Percentiles rank a stretch among this genome's conserved stretches.
These are phyloP conservation scores for Solenopsis invicta DNA, from an alignment of 1,140 invertebrate species.

Conservation along the genomic window DNA sequence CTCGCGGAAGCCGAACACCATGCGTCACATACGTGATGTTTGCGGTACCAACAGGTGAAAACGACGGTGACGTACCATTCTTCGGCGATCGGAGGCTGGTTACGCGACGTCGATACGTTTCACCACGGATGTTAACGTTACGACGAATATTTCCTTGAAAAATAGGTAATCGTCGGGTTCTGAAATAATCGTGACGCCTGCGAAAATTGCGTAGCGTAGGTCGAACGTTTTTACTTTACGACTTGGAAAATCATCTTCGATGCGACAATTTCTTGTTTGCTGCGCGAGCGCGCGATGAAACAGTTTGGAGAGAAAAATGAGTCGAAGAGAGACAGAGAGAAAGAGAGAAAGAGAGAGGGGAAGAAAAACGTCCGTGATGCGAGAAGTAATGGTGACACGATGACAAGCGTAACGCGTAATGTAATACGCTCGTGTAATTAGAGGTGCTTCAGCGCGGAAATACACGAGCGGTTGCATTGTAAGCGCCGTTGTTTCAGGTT, in stretches of 20 bases:
- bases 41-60: conserved; percentile 4
- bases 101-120: not conserved
- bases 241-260: conserved; percentile 14
- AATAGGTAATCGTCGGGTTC: not conserved
- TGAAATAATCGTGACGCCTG: not conserved
- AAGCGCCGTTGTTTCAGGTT: conserved; percentile 24
- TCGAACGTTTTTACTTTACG: not conserved
- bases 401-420: conserved; percentile 36
- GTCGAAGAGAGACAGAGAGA: not conserved
- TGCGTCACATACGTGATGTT: not conserved
- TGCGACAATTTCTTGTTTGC: conserved; percentile 7
- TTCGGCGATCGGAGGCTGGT: not conserved
- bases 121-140: not conserved
- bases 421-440: conserved; percentile 52
- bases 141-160: conserved; percentile 25
- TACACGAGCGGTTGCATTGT: conserved; percentile 28
- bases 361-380: not conserved
- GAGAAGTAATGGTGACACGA: conserved; percentile 31
- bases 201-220: not conserved
- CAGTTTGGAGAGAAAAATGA: too few relatives aligned
- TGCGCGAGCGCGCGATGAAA: conserved; percentile 9
- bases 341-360: not conserved
- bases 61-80: not conserved
- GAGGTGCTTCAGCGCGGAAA: conserved; percentile 25
- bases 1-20: not conserved